A percentile compares a stretch with the other conserved stretches of the same genome.
These are phyloP conservation scores for Brachyopa scutellaris DNA, from an alignment of 2,888 invertebrate species.

Conservation along the genomic window DNA sequence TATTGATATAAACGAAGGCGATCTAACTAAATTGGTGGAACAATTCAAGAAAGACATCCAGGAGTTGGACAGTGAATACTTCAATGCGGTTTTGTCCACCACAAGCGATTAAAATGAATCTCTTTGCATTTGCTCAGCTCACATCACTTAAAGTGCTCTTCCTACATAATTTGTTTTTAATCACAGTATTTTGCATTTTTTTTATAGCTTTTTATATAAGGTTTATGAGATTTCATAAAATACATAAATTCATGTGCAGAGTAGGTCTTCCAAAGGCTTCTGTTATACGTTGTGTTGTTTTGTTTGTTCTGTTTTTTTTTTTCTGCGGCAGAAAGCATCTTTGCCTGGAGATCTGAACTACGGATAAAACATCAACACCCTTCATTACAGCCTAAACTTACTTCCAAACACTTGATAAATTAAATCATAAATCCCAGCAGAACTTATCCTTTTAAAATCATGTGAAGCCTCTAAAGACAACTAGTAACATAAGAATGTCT, in stretches of 20 bases:
- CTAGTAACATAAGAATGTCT: no score
- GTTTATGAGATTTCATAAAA: not conserved
- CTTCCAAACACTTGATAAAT: no score
- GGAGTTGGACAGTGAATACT: conserved; percentile 79
- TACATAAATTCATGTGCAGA: not conserved
- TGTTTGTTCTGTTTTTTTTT: no score
- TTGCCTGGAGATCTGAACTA: no score
- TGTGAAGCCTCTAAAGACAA: no score
- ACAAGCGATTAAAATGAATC: conserved; percentile 37
- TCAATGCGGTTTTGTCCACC: conserved; percentile 76
- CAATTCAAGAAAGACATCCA: conserved; percentile 79
- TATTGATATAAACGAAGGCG: conserved; percentile 78
- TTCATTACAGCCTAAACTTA: no score
- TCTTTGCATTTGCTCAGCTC: not conserved
- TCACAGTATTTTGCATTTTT: conserved; percentile 37
- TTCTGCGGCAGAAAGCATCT: no score
- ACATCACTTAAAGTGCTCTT: conserved; percentile 40
- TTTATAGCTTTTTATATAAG: conserved; percentile 8
- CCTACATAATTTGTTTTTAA: conserved; percentile 2
- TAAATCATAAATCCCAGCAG: no score
- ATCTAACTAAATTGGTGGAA: conserved; percentile 78
- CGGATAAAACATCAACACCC: no score
- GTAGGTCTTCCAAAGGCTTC: no score
- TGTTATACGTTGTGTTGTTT: no score
- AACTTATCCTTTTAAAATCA: no score